Conservation (phyloP, 2,888 invertebrate genomes). For the Slavum lentiscoides region DNA sequence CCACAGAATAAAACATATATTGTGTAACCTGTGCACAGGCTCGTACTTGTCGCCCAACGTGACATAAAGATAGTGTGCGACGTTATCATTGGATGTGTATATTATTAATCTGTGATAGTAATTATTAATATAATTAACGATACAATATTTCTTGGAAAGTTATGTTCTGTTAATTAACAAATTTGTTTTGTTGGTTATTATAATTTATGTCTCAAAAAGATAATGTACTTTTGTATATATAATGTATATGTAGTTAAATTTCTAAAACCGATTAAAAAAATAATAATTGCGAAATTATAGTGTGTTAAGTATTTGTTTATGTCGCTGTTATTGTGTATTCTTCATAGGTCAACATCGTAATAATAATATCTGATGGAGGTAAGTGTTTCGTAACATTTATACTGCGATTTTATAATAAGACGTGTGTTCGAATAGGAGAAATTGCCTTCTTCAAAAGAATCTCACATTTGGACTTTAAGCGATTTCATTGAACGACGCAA, state of each 20-base stretch:
- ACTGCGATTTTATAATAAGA: neutral
- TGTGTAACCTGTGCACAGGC: too few species aligned
- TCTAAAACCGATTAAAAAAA: neutral
- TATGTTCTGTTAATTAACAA: too few species aligned
- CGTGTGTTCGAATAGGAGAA: neutral
- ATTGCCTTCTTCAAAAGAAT: slow-evolving; percentile 3
- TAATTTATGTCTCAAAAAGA: too few species aligned
- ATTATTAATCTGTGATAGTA: too few species aligned
- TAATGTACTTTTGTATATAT: too few species aligned
- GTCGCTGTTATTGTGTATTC: neutral
- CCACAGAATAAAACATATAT: too few species aligned
- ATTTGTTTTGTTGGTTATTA: too few species aligned
- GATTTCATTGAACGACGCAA: slow-evolving; percentile 45
- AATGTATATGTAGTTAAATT: neutral
- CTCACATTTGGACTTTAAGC: slow-evolving; percentile 32
- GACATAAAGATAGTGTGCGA: too few species aligned
- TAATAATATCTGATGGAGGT: slow-evolving; percentile 32
- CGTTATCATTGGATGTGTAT: too few species aligned
- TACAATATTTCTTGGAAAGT: too few species aligned
- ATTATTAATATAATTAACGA: too few species aligned
- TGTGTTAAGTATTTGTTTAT: neutral
- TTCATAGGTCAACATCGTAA: neutral
- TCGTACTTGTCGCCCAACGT: too few species aligned
- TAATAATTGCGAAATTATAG: neutral
- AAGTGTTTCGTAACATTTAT: slow-evolving; percentile 22